Conservation (phyloP, 2,888 invertebrate genomes). For the Chorisops tibialis region DNA sequence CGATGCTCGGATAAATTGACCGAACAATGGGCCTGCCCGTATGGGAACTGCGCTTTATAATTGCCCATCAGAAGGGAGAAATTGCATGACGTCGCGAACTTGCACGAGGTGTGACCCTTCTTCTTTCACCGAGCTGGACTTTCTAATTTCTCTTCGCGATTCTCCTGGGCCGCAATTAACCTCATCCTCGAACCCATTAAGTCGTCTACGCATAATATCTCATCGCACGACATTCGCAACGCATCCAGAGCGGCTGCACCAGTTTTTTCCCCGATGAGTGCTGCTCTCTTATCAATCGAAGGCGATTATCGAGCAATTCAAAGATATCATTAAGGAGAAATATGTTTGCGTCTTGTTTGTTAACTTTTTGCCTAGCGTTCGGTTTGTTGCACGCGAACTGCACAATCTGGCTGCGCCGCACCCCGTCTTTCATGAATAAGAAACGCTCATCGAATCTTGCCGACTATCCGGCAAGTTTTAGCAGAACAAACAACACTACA, state of each 20-base stretch:
- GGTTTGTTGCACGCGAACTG: no score
- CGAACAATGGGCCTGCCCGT: no score
- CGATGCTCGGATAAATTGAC: no score
- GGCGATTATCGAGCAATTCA: slow-evolving; percentile 32
- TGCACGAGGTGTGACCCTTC: not conserved
- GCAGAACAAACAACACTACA: slow-evolving; percentile 8
- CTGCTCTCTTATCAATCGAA: slow-evolving; percentile 30
- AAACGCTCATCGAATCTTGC: not conserved
- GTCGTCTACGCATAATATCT: slow-evolving; percentile 20
- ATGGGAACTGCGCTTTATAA: no score
- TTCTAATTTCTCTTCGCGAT: slow-evolving; percentile 21
- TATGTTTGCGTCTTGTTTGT: slow-evolving; percentile 30
- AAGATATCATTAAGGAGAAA: slow-evolving; percentile 34
- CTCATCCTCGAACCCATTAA: slow-evolving; percentile 16
- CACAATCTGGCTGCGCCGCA: not conserved
- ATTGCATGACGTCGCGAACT: not conserved
- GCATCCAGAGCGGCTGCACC: no score
- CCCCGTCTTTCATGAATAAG: not conserved
- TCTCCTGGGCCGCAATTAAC: slow-evolving; percentile 23
- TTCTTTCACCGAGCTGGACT: no score
- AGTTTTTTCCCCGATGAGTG: not conserved
- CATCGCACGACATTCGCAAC: slow-evolving; percentile 18
- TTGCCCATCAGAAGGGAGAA: not conserved
- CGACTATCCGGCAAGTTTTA: slow-evolving; percentile 16
- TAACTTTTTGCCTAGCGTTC: slow-evolving; percentile 19